A percentile compares a stretch with the other conserved stretches of the same genome.
Conservation (phyloP, 2,888 invertebrate species). For the Hypselothyrea guttata region DNA sequence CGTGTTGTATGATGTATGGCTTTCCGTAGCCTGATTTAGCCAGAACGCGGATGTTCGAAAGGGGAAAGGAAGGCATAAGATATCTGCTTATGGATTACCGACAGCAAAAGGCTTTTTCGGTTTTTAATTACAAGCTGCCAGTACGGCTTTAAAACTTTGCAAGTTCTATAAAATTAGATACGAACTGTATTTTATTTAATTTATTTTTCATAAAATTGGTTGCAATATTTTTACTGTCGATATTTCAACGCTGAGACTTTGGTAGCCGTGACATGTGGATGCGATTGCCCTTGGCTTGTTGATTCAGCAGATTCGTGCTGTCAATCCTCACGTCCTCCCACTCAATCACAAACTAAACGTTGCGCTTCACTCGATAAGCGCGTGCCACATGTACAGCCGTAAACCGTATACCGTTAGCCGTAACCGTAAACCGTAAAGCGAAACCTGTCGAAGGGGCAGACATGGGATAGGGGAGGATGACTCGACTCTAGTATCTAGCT, state of each 20-base stretch:
- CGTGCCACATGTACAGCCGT: conserved; percentile 63
- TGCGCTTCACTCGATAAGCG: conserved; percentile 66
- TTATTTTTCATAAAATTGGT: no score
- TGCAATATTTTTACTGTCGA: not conserved
- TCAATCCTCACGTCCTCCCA: conserved; percentile 79
- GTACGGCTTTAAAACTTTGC: conserved; percentile 32
- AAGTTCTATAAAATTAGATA: no score
- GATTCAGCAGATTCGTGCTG: conserved; percentile 78
- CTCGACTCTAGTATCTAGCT: conserved; percentile 6
- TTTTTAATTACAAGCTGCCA: conserved; percentile 59
- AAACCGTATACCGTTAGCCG: no score
- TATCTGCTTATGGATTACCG: conserved; percentile 35
- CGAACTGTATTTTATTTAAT: no score
- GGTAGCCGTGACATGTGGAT: not conserved
- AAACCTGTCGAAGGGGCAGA: conserved; percentile 39
- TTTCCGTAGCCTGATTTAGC: conserved; percentile 57
- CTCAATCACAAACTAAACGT: conserved; percentile 76
- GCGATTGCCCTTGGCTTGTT: conserved; percentile 45
- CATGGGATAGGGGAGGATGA: conserved; percentile 20
- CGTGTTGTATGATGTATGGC: conserved; percentile 66
- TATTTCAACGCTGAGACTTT: no score
- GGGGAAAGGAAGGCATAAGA: conserved; percentile 1
- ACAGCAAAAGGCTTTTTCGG: conserved; percentile 50
- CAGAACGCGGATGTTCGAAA: not conserved
- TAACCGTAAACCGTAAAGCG: conserved; percentile 32